Conservation (phyloP, 2,797 vertebrate species). For the Rachycentron canadum region DNA sequence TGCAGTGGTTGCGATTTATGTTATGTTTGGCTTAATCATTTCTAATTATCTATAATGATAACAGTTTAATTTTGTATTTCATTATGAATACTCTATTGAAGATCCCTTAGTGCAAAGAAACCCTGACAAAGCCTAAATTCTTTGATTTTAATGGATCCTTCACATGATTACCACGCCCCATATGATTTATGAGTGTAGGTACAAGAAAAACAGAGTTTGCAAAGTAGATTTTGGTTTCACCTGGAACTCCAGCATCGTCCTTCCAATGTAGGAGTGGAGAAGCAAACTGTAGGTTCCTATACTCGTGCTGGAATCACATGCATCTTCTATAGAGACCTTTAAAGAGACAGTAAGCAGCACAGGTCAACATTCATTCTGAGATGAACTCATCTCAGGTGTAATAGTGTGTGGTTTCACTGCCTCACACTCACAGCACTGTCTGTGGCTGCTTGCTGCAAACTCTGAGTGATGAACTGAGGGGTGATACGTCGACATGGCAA, state of each 20-base stretch:
- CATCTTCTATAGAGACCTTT: slow-evolving; percentile 88
- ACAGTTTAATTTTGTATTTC: slow-evolving; percentile 17
- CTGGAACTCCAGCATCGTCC: slow-evolving; percentile 94
- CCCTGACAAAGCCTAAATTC: slow-evolving; percentile 1
- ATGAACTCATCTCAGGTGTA: background rate
- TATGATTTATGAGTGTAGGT: slow-evolving; percentile 44
- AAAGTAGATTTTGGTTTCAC: slow-evolving; percentile 70
- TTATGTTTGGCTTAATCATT: slow-evolving; percentile 25
- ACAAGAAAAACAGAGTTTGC: slow-evolving; percentile 10
- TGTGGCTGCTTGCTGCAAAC: slow-evolving; percentile 87
- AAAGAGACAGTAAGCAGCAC: slow-evolving; percentile 56
- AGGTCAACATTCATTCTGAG: slow-evolving; percentile 18
- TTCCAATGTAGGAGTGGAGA: slow-evolving; percentile 89
- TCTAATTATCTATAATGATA: slow-evolving; percentile 21
- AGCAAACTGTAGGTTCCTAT: slow-evolving; percentile 92
- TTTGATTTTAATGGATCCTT: slow-evolving; percentile 27
- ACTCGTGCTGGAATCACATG: slow-evolving; percentile 90
- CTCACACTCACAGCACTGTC: slow-evolving; percentile 87
- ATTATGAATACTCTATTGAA: slow-evolving; percentile 20
- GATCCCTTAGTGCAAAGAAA: background rate
- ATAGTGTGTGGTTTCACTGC: background rate
- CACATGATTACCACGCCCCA: slow-evolving; percentile 6
- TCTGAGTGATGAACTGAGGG: slow-evolving; percentile 89
- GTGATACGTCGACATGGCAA: slow-evolving; percentile 90
- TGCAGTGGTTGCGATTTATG: slow-evolving; percentile 5